Percentiles rank a stretch among this genome's conserved stretches.
These are phyloP conservation scores for Papilio xuthus DNA, from an alignment of 1,140 invertebrate genomes.

Conservation along the genomic window DNA sequence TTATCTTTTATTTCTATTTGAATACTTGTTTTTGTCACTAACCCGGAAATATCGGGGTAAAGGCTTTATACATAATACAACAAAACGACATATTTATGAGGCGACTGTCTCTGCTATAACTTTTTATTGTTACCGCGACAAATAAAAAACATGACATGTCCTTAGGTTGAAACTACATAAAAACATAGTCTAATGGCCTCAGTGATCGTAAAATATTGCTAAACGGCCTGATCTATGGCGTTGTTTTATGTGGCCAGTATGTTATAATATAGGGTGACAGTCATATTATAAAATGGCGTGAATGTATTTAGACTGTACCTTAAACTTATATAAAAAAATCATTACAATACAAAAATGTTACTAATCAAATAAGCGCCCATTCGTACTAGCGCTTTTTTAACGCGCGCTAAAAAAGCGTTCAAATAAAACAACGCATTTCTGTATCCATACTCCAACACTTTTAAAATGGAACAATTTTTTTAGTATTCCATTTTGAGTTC, in stretches of 20 bases:
- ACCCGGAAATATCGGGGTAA: conserved; percentile 5
- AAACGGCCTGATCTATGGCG: conserved; percentile 6
- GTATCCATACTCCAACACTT: too few relatives aligned
- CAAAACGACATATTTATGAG: conserved; percentile 34
- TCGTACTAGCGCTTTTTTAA: too few relatives aligned
- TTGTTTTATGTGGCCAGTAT: neutral
- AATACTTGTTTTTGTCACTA: neutral
- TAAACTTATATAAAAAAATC: too few relatives aligned
- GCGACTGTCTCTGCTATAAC: neutral
- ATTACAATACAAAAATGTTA: too few relatives aligned
- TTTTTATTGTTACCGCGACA: conserved; percentile 34
- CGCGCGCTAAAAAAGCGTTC: too few relatives aligned
- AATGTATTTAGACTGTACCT: neutral
- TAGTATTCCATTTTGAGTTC: too few relatives aligned
- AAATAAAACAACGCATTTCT: too few relatives aligned
- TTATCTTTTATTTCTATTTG: neutral
- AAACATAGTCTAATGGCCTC: conserved; percentile 24
- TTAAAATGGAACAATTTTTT: too few relatives aligned
- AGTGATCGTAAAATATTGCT: conserved; percentile 29
- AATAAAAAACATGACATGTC: conserved; percentile 33
- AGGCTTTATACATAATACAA: neutral
- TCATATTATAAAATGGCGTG: neutral
- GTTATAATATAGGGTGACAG: neutral
- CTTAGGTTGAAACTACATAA: conserved; percentile 27
- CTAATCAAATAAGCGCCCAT: too few relatives aligned